Evolutionary conservation across 1,140 invertebrate species (phyloP), one percentile per base, ranked within the genome.

Genomic region (Camponotus pennsylvanicus): DNA sequence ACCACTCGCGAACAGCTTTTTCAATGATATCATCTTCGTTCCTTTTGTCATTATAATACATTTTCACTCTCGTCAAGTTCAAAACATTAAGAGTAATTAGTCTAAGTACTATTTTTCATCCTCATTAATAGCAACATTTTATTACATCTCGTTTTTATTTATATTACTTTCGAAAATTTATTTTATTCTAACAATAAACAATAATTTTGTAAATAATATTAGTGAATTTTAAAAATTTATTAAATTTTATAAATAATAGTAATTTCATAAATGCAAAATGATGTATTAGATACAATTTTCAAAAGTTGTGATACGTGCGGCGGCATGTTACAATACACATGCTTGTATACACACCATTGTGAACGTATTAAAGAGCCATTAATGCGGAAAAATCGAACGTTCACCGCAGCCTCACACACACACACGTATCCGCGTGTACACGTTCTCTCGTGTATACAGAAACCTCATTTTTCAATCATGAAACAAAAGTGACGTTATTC

Each of bases 311-410:
- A 9, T 3, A 42, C 42, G 8, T 75, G 79, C 18, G 69, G 27
- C 40, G 13, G 40, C 67, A n/a, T 27, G 52, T 71, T 82, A 52
- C 27, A 32, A 82, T 45, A 73, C 32, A 69, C 27, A 82, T 61
- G 42, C 27, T 59, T 71, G 21, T 73, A 73, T 27, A 83, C 13
- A 34, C n/a, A 49, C 1, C 32, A 75, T 83, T 83, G 79, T 45
- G 27, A 83, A 63, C 57, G 69, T 70, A 83, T 27, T 83, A 73
- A 82, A 82, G n/a, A 73, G 27, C 79, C 69, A 63, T 75, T 83
- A 83, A 32, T 37, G 37, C 34, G 42, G 57, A 83, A 83, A 83
- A 83, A 83, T 83, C 69, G 69, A 83, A 83, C 32, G 42, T 61
- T 61, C 67, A 45, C 79, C 21, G 66, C 78, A 59, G 9, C 13